Evolutionary conservation across 2,888 invertebrate genomes (phyloP).

Genomic region (Hartigia nigra): DNA sequence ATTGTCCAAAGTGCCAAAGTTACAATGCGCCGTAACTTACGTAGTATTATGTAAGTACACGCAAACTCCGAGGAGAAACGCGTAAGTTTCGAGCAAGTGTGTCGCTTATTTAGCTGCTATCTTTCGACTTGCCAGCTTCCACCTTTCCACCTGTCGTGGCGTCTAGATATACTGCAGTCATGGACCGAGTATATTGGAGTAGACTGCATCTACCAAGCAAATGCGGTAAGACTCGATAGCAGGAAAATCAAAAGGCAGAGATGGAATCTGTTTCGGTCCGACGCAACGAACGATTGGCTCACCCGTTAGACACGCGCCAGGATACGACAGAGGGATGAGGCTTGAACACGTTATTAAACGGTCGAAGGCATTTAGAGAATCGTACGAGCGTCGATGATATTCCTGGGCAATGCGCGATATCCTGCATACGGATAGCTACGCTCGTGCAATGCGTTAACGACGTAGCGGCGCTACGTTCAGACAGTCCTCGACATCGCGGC

Average conservation of each 20-base stretch:
- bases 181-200: neutral
- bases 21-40: conserved; percentile 53
- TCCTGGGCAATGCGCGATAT: neutral
- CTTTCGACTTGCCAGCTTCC: neutral
- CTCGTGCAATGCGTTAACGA: neutral
- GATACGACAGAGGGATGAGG: neutral
- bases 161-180: neutral
- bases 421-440: neutral
- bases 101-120: neutral
- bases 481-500: conserved; percentile 41
- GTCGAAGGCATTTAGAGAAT: neutral
- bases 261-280: neutral
- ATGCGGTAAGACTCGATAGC: neutral
- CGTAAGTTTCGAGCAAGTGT: conserved; percentile 44
- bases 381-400: neutral
- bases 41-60: conserved; percentile 49
- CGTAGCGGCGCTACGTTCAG: neutral
- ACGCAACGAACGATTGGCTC: neutral
- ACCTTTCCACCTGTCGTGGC: neutral
- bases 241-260: neutral
- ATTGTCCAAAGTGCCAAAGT: conserved; percentile 62
- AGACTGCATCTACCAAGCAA: neutral
- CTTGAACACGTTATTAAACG: neutral
- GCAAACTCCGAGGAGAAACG: conserved; percentile 38
- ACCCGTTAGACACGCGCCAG: neutral